phyloP scores from a whole-genome alignment of 2,113 vertebrate genomes.

The Puma concolor region DNA sequence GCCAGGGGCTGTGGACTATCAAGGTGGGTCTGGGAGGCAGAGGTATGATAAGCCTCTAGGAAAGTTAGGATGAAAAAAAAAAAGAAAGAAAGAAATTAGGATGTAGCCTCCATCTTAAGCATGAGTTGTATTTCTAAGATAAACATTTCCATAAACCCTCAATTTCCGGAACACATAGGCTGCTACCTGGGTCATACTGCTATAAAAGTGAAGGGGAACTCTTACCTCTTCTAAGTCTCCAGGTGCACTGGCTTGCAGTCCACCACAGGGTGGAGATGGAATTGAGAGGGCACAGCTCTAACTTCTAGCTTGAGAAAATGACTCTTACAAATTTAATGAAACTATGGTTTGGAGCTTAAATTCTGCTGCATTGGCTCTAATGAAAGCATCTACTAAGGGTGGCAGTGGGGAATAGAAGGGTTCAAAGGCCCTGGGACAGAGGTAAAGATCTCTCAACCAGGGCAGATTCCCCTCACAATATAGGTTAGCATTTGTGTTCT shows the following conservation, averaged over 20 bases:
- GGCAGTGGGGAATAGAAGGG: not conserved
- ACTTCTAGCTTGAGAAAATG: not conserved
- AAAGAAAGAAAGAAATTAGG: not conserved
- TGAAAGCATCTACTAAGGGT: not conserved
- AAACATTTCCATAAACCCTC: not conserved
- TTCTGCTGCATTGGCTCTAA: not conserved
- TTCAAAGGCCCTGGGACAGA: not conserved
- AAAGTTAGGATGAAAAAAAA: not conserved
- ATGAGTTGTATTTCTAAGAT: not conserved
- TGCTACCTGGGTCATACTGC: not conserved
- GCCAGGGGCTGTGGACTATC: not conserved
- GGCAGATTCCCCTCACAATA: not conserved
- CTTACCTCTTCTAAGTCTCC: not conserved
- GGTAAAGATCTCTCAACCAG: not conserved
- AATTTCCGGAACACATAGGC: not conserved
- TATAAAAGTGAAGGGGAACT: not conserved
- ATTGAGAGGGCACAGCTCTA: not conserved
- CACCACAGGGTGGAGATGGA: not conserved
- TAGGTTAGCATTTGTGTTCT: not conserved
- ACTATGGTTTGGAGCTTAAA: not conserved
- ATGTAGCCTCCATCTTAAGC: not conserved
- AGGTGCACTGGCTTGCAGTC: not conserved
- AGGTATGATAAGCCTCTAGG: not conserved
- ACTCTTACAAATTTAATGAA: not conserved
- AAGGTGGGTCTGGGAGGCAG: not conserved